Percentiles rank a stretch among this genome's conserved stretches.
These are phyloP conservation scores for Therioaphis trifolii DNA, from an alignment of 2,888 invertebrate genomes.

Conservation along the genomic window DNA sequence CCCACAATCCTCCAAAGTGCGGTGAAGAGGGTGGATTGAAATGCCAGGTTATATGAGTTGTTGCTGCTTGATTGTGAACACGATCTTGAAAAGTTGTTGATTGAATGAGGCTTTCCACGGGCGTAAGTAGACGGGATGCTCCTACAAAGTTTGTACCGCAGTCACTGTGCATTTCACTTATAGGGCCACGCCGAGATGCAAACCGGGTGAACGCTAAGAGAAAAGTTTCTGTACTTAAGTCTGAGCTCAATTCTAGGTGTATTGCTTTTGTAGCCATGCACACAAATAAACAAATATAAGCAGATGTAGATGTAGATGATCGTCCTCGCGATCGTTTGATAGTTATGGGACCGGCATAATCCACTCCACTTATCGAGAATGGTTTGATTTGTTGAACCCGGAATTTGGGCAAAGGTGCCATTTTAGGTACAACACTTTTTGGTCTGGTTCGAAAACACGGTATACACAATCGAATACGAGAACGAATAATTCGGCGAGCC, in stretches of 20 bases:
- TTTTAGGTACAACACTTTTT: no score
- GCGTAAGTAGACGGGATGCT: not conserved
- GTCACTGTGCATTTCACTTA: not conserved
- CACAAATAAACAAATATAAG: not conserved
- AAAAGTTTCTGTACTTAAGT: not conserved
- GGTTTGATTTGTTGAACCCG: no score
- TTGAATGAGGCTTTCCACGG: not conserved
- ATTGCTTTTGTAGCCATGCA: not conserved
- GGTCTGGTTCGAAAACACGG: no score
- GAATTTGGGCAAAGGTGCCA: no score
- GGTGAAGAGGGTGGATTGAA: not conserved
- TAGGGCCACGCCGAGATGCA: not conserved
- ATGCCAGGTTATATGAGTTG: not conserved
- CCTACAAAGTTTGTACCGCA: not conserved
- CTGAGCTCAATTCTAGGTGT: not conserved
- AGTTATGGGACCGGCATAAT: not conserved
- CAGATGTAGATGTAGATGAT: accelerated
- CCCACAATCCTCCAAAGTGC: no score
- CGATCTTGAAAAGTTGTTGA: not conserved
- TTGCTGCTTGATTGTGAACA: not conserved
- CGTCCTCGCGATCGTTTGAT: not conserved
- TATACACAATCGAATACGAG: no score
- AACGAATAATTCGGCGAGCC: no score
- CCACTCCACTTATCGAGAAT: not conserved
- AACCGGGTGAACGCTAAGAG: no score